A percentile compares a stretch with the other conserved stretches of the same genome.
Conservation (phyloP, 1,140 invertebrate species). For the Archivesica marissinica region DNA sequence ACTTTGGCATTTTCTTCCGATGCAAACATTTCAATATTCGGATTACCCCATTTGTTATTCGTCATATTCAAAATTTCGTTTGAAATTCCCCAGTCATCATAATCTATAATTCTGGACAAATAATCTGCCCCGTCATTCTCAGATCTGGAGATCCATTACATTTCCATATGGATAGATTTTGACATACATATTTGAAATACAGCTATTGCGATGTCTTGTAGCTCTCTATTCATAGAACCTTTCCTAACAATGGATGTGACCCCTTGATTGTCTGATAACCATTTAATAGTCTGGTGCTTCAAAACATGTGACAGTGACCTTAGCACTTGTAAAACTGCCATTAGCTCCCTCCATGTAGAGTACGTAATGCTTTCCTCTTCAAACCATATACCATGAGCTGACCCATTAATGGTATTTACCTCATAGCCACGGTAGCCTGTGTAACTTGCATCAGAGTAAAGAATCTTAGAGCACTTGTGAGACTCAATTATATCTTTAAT, state of each 20-base stretch:
- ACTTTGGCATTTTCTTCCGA: slow-evolving; percentile 4
- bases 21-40: slow-evolving; percentile 13
- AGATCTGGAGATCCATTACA: slow-evolving; percentile 18
- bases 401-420: neutral
- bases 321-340: slow-evolving; percentile 6
- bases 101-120: slow-evolving; percentile 26
- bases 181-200: neutral
- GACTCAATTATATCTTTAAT: neutral
- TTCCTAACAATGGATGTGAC: neutral
- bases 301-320: neutral
- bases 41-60: neutral
- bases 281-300: neutral
- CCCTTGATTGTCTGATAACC: slow-evolving; percentile 25
- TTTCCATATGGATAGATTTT: neutral
- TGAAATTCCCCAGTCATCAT: slow-evolving; percentile 13
- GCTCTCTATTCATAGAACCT: slow-evolving; percentile 21
- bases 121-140: slow-evolving; percentile 20
- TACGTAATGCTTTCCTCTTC: neutral
- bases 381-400: neutral
- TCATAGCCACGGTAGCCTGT: neutral
- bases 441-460: slow-evolving; percentile 1
- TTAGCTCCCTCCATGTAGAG: neutral
- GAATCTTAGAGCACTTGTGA: neutral
- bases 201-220: neutral
- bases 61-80: neutral